phyloP scores from a whole-genome alignment of 1,140 invertebrate species.

The Aphaenogaster floridana region DNA sequence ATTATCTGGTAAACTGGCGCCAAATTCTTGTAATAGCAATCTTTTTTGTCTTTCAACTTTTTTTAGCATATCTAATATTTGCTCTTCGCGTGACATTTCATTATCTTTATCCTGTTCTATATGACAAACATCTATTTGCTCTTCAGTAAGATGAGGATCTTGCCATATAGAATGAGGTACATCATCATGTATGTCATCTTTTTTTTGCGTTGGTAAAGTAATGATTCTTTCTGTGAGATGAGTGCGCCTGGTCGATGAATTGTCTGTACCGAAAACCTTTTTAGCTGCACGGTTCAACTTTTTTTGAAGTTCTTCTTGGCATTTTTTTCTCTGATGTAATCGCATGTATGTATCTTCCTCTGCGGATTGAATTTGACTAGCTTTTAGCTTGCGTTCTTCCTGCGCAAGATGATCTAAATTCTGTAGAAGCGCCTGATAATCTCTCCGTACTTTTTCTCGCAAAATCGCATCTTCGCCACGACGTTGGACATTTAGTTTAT shows the following conservation, averaged over 20 bases:
- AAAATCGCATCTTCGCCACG: slow-evolving; percentile 86
- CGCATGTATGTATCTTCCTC: slow-evolving; percentile 40
- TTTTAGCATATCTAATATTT: slow-evolving; percentile 81
- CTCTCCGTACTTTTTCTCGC: slow-evolving; percentile 85
- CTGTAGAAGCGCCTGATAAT: slow-evolving; percentile 86
- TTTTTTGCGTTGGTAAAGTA: slow-evolving; percentile 70
- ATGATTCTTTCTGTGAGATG: slow-evolving; percentile 74
- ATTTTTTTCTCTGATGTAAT: slow-evolving; percentile 74
- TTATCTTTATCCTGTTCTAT: slow-evolving; percentile 45
- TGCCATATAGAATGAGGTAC: slow-evolving; percentile 67
- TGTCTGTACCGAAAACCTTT: slow-evolving; percentile 66
- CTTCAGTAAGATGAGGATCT: slow-evolving; percentile 44
- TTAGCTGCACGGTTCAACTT: slow-evolving; percentile 80
- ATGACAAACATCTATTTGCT: background rate
- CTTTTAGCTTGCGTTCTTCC: slow-evolving; percentile 82
- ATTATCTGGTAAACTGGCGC: slow-evolving; percentile 79
- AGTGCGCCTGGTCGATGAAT: background rate
- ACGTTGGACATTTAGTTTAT: slow-evolving; percentile 78
- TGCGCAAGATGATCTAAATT: slow-evolving; percentile 80
- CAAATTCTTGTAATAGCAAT: slow-evolving; percentile 81
- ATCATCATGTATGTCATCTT: slow-evolving; percentile 34
- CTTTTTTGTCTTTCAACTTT: slow-evolving; percentile 83
- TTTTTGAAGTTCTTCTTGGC: slow-evolving; percentile 74
- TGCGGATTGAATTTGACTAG: slow-evolving; percentile 74
- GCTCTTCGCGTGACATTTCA: slow-evolving; percentile 77